phyloP scores from a whole-genome alignment of 2,797 vertebrate genomes.

The Cirrhinus molitorella region DNA sequence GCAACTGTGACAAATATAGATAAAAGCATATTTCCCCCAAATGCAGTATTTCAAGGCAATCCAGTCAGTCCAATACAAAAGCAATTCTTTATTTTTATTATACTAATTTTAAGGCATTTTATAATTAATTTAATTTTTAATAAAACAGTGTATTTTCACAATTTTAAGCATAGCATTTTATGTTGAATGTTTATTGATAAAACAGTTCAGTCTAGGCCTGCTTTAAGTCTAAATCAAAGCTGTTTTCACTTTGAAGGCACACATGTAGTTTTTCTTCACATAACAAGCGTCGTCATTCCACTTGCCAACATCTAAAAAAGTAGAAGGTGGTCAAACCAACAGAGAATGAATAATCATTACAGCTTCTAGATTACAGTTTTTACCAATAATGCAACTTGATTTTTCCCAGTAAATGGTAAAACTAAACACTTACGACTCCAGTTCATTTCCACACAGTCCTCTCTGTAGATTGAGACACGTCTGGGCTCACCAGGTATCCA shows the following conservation, averaged over 20 bases:
- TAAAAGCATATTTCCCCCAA: background rate
- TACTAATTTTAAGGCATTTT: too few species aligned
- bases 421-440: background rate
- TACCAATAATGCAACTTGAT: too few species aligned
- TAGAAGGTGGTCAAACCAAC: background rate
- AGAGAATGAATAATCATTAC: constrained; percentile 2
- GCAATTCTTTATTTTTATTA: background rate
- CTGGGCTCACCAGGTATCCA: constrained; percentile 16
- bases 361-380: too few species aligned
- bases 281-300: background rate
- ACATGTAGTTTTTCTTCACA: background rate
- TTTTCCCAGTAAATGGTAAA: constrained; percentile 1
- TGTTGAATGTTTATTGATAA: background rate
- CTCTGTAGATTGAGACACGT: fast-evolving
- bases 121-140: background rate
- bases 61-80: background rate
- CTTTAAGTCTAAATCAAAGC: background rate
- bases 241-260: background rate
- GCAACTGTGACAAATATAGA: too few species aligned
- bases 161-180: background rate
- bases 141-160: background rate
- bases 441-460: constrained; percentile 36
- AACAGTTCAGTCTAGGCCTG: background rate
- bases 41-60: background rate
- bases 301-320: constrained; percentile 29